A percentile compares a stretch with the other conserved stretches of the same genome.
phyloP scores from a whole-genome alignment of 2,888 invertebrate genomes.

The Anthophora plumipes region DNA sequence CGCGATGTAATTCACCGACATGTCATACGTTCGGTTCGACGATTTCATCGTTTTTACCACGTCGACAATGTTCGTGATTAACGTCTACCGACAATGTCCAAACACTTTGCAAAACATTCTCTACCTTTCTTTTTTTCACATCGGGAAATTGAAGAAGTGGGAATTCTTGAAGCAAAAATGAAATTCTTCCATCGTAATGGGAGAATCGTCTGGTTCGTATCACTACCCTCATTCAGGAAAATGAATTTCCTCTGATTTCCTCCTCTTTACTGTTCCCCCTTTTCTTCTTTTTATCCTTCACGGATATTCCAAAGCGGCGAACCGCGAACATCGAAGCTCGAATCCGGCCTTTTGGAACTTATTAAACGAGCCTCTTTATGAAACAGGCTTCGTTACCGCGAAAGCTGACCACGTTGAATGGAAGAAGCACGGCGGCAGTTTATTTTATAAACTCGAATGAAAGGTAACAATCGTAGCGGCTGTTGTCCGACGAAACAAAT shows the following conservation, averaged over 20 bases:
- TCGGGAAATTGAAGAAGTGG: not conserved
- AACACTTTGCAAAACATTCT: constrained; percentile 1
- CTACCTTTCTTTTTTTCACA: not conserved
- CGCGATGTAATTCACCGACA: constrained; percentile 7
- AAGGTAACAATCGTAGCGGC: constrained; percentile 40
- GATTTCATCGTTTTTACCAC: constrained; percentile 4
- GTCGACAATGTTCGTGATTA: constrained; percentile 3
- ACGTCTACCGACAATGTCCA: not conserved
- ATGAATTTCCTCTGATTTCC: constrained; percentile 9
- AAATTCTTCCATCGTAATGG: constrained; percentile 9
- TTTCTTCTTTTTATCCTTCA: not conserved
- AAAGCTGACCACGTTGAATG: constrained; percentile 11
- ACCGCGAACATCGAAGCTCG: constrained; percentile 11
- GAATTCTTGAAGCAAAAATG: constrained; percentile 27
- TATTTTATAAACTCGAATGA: constrained; percentile 49
- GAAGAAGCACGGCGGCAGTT: constrained; percentile 1
- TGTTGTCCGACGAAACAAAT: constrained; percentile 43
- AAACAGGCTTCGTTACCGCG: constrained; percentile 24
- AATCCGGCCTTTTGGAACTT: constrained; percentile 16
- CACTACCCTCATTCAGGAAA: constrained; percentile 37
- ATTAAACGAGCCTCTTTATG: constrained; percentile 27
- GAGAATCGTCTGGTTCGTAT: constrained; percentile 38
- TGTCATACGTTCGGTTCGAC: not conserved
- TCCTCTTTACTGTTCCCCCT: too few species aligned
- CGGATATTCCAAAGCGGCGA: constrained; percentile 26